Base-by-base conservation (phyloP, 2,797 vertebrate species). In the Poecilia picta region DNA sequence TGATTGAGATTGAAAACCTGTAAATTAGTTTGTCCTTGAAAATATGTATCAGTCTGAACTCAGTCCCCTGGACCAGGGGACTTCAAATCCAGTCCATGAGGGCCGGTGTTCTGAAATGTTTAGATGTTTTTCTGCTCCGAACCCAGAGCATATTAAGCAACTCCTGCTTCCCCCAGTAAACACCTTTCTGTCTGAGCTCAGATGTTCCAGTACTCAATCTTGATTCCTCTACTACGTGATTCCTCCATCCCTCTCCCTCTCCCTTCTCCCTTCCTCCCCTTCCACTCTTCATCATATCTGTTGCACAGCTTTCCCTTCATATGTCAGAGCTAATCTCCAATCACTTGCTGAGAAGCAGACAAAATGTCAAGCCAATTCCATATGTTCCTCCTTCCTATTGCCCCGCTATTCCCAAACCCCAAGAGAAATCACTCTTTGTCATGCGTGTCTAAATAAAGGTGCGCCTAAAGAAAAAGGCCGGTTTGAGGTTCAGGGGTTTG, bases 121-220 rank as follows among this genome's bases (percentile, higher is more conserved):
- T 53, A 53, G 8, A 10, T 53, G 51, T 10, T 3, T 53, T 23
- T 25, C 51, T 53, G 51, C 51, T 53, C 51, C 3, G 3, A 71
- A 15, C 25, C 74, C 80, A 72, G 78, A 76, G 62, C 47, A 79
- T 43, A 55, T 43, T 8, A 36, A 45, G 45, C 71, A 64, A 59
- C 80, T 73, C 53, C 62, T 77, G 57, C 33, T 77, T 55, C 74
- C 36, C 66, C 41, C 74, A 49, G 71, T 51, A 75, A 74, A 78
- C 33, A 77, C 59, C 68, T 80, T 72, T 80, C 79, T 75, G 74
- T 75, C 70, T 23, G 15, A 73, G 72, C 59, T 85, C 70, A 88
- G 79, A 85, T 76, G 85, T 77, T 75, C 47, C 66, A 41, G 28
- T 5, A 25, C 43, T 77, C 57, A 36, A 53, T 80, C 51, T 31